Evolutionary conservation across 1,140 invertebrate species (phyloP), one percentile per base, ranked within the genome.

Genomic region (Aphaenogaster ashmeadi): DNA sequence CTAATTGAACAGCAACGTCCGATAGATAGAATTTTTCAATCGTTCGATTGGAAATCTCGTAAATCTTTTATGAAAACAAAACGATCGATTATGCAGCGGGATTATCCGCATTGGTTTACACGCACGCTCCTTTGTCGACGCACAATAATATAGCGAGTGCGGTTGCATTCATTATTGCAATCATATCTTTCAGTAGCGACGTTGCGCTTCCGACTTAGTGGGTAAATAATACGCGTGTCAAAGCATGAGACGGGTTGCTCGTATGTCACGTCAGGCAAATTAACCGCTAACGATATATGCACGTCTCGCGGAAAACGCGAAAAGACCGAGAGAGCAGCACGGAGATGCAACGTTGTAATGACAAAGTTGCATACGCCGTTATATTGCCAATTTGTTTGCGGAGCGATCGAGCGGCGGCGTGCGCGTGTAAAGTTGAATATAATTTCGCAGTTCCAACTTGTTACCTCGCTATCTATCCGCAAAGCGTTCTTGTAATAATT

Each of bases 141-240:
- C 27, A 60, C 38, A 60, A 58, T 41, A 41, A 83, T 60, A 36
- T 27, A 54, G 41, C 41, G 52, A 21, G 64, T 38, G 56, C 21
- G 64, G 36, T 74, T 74, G 67, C 41, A 36, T 83, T 58, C 67
- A 83, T 83, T 83, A 74, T 74, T 74, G 67, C 67, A 83, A 83
- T 83, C 79, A 44, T 72, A 72, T 74, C 67, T 83, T 83, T 71
- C 67, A 60, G 52, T 66, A 21, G 21, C 52, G 54, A 83, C 36
- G 67, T 38, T 72, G 79, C 79, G 67, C 67, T 83, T 83, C 67
- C 80, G 67, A 74, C 80, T 60, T 62, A 60, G 69, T 47, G 54
- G 41, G 41, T 74, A 60, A 84, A 84, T 75, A 84, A 84, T 56
- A 84, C 33, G 69, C 69, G 54, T 84, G 80, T 84, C 80, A 84